These are phyloP conservation scores for Melanocharis versteri DNA, from an alignment of 2,113 vertebrate genomes.

Conservation along the genomic window DNA sequence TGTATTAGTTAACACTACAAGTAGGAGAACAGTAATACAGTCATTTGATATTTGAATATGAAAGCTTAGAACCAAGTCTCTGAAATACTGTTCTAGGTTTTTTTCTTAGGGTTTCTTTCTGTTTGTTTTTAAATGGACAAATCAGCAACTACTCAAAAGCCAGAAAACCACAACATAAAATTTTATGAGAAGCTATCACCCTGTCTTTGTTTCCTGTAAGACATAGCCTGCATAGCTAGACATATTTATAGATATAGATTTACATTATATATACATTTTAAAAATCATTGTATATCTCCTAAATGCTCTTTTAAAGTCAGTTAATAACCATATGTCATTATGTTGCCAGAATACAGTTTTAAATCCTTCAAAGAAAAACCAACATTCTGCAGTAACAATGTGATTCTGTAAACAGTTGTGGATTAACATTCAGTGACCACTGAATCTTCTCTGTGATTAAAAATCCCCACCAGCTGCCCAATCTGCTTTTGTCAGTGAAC, in stretches of 20 bases:
- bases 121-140: background rate
- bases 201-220: background rate
- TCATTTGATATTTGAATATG: background rate
- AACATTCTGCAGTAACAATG: background rate
- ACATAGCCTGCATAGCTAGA: background rate
- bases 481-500: conserved; percentile 15
- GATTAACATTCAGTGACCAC: conserved; percentile 27
- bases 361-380: background rate
- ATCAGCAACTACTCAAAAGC: background rate
- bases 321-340: background rate
- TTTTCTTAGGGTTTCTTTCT: background rate
- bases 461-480: background rate
- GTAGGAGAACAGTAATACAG: background rate
- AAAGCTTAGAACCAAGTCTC: background rate
- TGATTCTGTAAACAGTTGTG: background rate
- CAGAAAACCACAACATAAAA: conserved; percentile 1
- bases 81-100: background rate
- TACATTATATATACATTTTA: background rate
- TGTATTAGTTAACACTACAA: background rate
- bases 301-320: background rate
- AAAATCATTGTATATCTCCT: background rate
- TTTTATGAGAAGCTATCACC: background rate
- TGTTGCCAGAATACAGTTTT: background rate
- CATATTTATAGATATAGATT: background rate
- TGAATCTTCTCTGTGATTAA: conserved; percentile 23